A percentile compares a stretch with the other conserved stretches of the same genome.
Conservation (phyloP, 2,797 vertebrate genomes). For the Coregonus ussuriensis region DNA sequence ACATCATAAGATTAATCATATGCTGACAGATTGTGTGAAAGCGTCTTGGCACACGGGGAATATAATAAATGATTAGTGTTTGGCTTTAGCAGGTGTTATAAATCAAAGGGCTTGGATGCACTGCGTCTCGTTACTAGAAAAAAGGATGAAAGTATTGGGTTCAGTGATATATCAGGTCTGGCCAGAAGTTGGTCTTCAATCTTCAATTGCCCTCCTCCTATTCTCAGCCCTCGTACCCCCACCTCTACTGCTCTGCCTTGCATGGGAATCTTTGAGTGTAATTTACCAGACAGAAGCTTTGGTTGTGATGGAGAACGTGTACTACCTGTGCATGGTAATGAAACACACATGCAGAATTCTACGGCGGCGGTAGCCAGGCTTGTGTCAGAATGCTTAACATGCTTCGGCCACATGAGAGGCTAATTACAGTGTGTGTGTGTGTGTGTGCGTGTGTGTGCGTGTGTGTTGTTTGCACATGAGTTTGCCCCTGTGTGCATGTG, state of each 20-base stretch:
- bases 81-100: constrained; percentile 51
- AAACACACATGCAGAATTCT: constrained; percentile 80
- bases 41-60: constrained; percentile 50
- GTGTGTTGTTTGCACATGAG: constrained; percentile 7
- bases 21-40: constrained; percentile 41
- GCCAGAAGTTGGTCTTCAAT: constrained; percentile 33
- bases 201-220: constrained; percentile 36
- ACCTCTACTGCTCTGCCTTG: constrained; percentile 20
- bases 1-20: constrained; percentile 45
- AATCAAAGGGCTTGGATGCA: constrained; percentile 57
- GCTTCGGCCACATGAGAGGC: constrained; percentile 73
- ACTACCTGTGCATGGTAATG: constrained; percentile 73
- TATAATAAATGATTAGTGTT: constrained; percentile 66
- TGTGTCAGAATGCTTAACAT: constrained; percentile 78
- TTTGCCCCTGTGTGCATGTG: constrained; percentile 11
- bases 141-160: constrained; percentile 55
- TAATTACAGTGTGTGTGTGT: constrained; percentile 74
- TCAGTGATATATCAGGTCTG: constrained; percentile 39
- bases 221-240: constrained; percentile 10
- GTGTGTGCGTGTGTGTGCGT: constrained; percentile 32
- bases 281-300: constrained; percentile 52
- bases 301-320: constrained; percentile 60
- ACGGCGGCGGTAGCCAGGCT: constrained; percentile 70
- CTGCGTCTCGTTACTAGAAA: constrained; percentile 54
- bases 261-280: constrained; percentile 36